Evolutionary conservation across 2,888 invertebrate species (phyloP).

Genomic region (Desoria tigrina): DNA sequence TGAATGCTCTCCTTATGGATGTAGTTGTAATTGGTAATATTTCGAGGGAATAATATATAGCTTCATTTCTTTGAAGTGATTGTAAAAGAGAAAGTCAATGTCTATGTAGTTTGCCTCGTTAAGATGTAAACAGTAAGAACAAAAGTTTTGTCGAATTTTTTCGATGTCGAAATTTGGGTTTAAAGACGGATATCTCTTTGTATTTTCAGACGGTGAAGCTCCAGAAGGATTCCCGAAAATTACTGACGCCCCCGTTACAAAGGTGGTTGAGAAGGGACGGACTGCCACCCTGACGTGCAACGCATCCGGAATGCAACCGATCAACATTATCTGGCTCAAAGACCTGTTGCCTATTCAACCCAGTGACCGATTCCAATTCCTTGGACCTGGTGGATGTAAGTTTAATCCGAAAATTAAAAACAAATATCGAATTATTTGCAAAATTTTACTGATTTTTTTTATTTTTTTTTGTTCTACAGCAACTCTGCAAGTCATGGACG

Average conservation of each 20-base stretch:
- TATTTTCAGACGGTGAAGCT: slow-evolving; percentile 72
- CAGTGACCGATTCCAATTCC: slow-evolving; percentile 55
- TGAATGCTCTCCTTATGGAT: no score
- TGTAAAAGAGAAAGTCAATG: neutral
- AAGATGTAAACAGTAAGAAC: neutral
- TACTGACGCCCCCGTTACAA: slow-evolving; percentile 81
- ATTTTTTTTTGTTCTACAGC: no score
- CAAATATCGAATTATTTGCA: no score
- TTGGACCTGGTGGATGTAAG: slow-evolving; percentile 51
- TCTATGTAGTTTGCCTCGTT: neutral
- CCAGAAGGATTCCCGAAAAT: slow-evolving; percentile 91
- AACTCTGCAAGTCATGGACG: slow-evolving; percentile 83
- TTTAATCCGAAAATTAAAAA: neutral
- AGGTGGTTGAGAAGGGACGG: slow-evolving; percentile 95
- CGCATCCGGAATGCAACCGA: slow-evolving; percentile 77
- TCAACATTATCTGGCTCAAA: slow-evolving; percentile 85
- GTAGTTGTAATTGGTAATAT: no score
- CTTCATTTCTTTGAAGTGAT: no score
- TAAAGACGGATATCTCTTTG: slow-evolving; percentile 54
- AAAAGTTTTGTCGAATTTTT: no score
- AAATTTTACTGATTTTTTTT: no score
- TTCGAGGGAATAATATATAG: no score
- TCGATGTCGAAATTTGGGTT: no score
- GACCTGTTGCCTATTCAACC: slow-evolving; percentile 82
- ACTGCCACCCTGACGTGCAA: slow-evolving; percentile 85